phyloP scores from a whole-genome alignment of 2,797 vertebrate species.

The Potorous gilbertii region DNA sequence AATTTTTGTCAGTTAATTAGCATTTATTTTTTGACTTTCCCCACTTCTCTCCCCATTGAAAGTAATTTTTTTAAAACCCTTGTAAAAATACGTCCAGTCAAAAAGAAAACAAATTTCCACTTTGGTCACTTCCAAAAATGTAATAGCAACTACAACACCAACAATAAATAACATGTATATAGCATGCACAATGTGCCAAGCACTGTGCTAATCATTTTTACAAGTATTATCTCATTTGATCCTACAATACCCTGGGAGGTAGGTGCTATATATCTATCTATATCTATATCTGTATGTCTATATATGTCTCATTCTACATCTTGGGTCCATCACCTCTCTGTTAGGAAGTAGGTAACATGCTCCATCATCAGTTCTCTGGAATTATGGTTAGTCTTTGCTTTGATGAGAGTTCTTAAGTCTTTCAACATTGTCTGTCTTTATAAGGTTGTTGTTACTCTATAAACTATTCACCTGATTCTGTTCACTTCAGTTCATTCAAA shows the following conservation, averaged over 20 bases:
- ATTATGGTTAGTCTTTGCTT: not conserved
- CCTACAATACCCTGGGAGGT: not conserved
- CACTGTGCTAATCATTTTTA: not conserved
- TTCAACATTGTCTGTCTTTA: not conserved
- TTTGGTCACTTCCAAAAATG: not conserved
- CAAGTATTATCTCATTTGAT: not conserved
- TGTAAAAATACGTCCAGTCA: not conserved
- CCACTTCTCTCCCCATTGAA: not conserved
- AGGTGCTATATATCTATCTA: not conserved
- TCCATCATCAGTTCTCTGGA: not conserved
- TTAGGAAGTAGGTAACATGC: not conserved
- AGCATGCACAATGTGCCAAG: not conserved
- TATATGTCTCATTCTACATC: not conserved
- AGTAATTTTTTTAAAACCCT: not conserved
- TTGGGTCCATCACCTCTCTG: not conserved
- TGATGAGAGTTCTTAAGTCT: not conserved
- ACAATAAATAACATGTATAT: not conserved
- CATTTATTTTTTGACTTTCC: not conserved
- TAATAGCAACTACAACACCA: not conserved
- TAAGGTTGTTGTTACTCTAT: not conserved
- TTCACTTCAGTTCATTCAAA: not conserved
- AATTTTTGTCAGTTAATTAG: not conserved
- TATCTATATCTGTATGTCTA: too few species aligned
- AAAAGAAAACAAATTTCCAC: not conserved
- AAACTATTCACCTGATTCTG: not conserved